Conservation (phyloP, 1,140 invertebrate genomes). For the Chironomus tepperi region DNA sequence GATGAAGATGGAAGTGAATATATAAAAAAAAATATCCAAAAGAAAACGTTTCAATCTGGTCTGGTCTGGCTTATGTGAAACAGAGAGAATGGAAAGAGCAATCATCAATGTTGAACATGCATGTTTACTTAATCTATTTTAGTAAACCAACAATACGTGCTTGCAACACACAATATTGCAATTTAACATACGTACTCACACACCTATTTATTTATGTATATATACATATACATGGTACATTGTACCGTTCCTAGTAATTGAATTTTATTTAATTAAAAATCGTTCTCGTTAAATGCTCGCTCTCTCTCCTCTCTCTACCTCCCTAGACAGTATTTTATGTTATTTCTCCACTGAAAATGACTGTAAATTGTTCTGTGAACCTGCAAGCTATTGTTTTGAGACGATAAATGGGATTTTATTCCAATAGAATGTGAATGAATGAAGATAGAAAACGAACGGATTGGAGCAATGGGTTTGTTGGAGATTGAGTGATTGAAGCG, state of each 20-base stretch:
- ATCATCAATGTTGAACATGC: not conserved
- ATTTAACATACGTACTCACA: not conserved
- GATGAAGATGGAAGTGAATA: too few relatives aligned
- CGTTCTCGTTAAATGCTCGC: not conserved
- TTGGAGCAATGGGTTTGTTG: not conserved
- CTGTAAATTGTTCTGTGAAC: conserved; percentile 16
- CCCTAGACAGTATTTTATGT: not conserved
- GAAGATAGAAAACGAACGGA: too few relatives aligned
- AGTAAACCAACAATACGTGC: not conserved
- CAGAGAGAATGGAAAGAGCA: not conserved
- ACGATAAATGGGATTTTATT: conserved; percentile 14
- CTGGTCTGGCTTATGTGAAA: not conserved
- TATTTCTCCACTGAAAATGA: not conserved
- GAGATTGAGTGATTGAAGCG: not conserved
- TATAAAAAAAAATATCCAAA: too few relatives aligned
- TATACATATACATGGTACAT: not conserved
- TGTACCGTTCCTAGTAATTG: conserved; percentile 15
- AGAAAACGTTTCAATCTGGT: too few relatives aligned
- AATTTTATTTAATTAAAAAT: conserved; percentile 20
- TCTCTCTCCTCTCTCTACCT: not conserved
- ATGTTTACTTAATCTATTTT: not conserved
- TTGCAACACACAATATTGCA: not conserved
- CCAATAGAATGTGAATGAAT: not conserved
- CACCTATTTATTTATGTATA: too few relatives aligned
- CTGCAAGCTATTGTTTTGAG: not conserved